A percentile compares a stretch with the other conserved stretches of the same genome.
phyloP scores from a whole-genome alignment of 1,140 invertebrate species.

The Zaprionus vittiger region DNA sequence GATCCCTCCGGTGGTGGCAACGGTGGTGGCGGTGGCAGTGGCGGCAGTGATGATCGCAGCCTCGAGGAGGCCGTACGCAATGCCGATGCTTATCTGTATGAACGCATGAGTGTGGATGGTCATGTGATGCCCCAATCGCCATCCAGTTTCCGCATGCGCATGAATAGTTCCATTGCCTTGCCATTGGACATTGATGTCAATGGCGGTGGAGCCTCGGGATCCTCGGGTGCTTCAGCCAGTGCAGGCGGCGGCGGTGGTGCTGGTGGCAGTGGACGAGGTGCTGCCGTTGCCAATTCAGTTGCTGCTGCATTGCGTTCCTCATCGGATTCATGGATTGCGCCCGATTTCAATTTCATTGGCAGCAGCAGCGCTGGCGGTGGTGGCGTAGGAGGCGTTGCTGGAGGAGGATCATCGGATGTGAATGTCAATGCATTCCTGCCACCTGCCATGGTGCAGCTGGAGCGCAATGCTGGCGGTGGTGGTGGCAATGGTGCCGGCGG shows the following conservation, averaged over 20 bases:
- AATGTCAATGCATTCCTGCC: slow-evolving; percentile 51
- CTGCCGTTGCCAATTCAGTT: slow-evolving; percentile 17
- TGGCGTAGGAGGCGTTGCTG: neutral
- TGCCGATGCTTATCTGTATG: slow-evolving; percentile 49
- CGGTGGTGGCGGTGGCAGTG: neutral
- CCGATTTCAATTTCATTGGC: slow-evolving; percentile 61
- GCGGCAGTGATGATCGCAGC: slow-evolving; percentile 12
- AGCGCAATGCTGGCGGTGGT: slow-evolving; percentile 40
- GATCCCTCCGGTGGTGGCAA: slow-evolving; percentile 35
- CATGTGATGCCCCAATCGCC: slow-evolving; percentile 56
- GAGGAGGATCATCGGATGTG: slow-evolving; percentile 10
- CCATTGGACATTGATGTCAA: slow-evolving; percentile 71
- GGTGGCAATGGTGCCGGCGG: neutral
- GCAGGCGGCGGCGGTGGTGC: neutral
- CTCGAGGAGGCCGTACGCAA: slow-evolving; percentile 22
- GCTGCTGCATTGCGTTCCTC: slow-evolving; percentile 51
- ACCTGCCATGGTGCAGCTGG: slow-evolving; percentile 50
- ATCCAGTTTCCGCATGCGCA: slow-evolving; percentile 56
- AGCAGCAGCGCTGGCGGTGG: slow-evolving; percentile 8
- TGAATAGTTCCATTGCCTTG: slow-evolving; percentile 65
- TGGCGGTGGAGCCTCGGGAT: slow-evolving; percentile 19
- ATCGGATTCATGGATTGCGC: slow-evolving; percentile 67
- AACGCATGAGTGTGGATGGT: slow-evolving; percentile 40
- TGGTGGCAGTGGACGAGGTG: slow-evolving; percentile 12
- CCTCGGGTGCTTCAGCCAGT: neutral